Conservation (phyloP, 2,113 vertebrate genomes). For the Tragelaphus scriptus region DNA sequence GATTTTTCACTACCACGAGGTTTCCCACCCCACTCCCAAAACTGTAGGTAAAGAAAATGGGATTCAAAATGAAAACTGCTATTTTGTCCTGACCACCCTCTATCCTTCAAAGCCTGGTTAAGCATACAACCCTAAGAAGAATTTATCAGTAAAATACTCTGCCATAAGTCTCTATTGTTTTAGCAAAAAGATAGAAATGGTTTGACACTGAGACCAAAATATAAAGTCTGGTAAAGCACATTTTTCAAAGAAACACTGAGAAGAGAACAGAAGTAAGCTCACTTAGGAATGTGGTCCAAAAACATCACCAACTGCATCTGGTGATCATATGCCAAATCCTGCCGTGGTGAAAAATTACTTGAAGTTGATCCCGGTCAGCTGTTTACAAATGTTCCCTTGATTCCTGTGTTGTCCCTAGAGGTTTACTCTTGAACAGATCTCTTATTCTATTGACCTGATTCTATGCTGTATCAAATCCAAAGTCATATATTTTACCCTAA, state of each 20-base stretch:
- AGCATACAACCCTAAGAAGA: not conserved
- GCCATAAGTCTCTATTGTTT: not conserved
- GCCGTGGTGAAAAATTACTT: not conserved
- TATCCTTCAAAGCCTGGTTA: not conserved
- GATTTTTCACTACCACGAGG: not conserved
- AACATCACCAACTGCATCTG: conserved; percentile 1
- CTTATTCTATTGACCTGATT: not conserved
- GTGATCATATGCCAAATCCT: not conserved
- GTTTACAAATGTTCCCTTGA: not conserved
- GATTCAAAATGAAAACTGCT: not conserved
- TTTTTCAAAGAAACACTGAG: not conserved
- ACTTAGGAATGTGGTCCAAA: not conserved
- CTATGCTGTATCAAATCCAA: not conserved
- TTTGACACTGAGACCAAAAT: not conserved
- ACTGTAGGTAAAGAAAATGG: not conserved
- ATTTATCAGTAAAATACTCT: not conserved
- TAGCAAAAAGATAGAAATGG: not conserved
- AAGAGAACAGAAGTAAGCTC: not conserved
- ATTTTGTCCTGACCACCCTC: not conserved
- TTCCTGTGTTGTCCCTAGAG: not conserved
- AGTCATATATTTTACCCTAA: not conserved
- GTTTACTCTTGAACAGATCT: not conserved
- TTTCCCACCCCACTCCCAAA: not conserved
- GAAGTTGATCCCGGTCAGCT: not conserved
- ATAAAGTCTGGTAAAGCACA: not conserved